phyloP scores from a whole-genome alignment of 2,113 vertebrate species.

The Cryptomyrus ogoouensis region DNA sequence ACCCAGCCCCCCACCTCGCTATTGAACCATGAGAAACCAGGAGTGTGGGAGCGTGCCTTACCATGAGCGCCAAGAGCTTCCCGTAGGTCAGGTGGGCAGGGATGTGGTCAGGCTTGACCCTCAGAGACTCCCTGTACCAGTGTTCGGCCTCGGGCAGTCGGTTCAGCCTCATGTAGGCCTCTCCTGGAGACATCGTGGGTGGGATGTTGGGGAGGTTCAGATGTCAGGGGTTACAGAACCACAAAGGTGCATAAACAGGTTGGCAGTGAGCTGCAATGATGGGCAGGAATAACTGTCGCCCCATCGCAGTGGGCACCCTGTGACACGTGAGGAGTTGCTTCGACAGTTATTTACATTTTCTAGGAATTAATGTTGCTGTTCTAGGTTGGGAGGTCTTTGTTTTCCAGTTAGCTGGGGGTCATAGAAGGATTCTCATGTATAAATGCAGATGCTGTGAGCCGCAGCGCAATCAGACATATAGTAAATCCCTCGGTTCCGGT shows the following conservation, averaged over 20 bases:
- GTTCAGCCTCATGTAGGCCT: slow-evolving; percentile 88
- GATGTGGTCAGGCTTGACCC: slow-evolving; percentile 90
- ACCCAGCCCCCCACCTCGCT: not conserved
- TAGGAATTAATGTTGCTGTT: not conserved
- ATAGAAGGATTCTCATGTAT: not conserved
- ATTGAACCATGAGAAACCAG: not conserved
- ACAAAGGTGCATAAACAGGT: slow-evolving; percentile 22
- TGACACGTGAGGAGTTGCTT: not conserved
- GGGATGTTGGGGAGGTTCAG: not conserved
- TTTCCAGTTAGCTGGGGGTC: not conserved
- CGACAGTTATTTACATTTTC: not conserved
- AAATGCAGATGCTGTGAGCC: not conserved
- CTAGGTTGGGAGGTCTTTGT: not conserved
- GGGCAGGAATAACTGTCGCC: too few relatives aligned
- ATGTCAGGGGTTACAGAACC: slow-evolving; percentile 39
- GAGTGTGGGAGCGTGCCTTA: slow-evolving; percentile 48
- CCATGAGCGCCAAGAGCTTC: slow-evolving; percentile 85
- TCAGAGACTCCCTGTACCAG: slow-evolving; percentile 88
- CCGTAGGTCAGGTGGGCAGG: slow-evolving; percentile 95
- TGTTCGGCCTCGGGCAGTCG: slow-evolving; percentile 81
- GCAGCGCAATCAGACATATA: not conserved
- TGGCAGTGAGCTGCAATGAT: not conserved
- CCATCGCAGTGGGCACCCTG: not conserved
- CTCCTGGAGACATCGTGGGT: slow-evolving; percentile 62
- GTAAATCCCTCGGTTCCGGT: not conserved